Evolutionary conservation across 2,797 vertebrate species (phyloP), one percentile per base, ranked within the genome.

Genomic region (Danio tinwini): DNA sequence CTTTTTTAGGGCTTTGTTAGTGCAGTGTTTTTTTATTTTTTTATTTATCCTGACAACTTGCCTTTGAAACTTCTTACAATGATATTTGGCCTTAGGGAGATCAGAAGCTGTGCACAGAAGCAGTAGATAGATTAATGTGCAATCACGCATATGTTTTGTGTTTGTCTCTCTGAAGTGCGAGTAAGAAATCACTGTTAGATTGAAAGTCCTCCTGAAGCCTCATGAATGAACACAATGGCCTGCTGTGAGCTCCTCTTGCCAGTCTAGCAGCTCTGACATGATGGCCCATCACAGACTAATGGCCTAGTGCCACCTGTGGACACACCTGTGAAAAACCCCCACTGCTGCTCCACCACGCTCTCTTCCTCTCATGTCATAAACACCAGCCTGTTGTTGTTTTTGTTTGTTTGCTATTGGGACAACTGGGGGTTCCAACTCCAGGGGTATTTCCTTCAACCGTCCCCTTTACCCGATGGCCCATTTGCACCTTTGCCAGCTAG

Each of bases 161-260:
- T 71, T 21, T 53, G 67, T 78, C 37, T 61, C 44, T 52, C 14
- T 62, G 21, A 74, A 61, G 13, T 17, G 10, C 5, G 2, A 62
- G 16, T 62, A 17, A 79, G 47, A 53, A 76, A 40, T 55, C 55
- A 53, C 58, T 53, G 78, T 45, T 74, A 55, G 74, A 55, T 58
- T 70, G 59, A 61, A 67, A 68, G 45, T 78, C 44, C 58, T 82
- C 75, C 65, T 82, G 71, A 84, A 82, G 78, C 44, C 58, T 82
- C 75, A 65, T 82, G 71, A 84, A 82, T 78, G 44, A 77, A 47
- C 53, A 58, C 65, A 62, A 68, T 78, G 72, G 64, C 53, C 50
- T 76, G 65, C 76, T 8, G 8, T 70, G 52, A 72, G 10, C 64
- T 72, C 42, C 0, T 2, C 50, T 52, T 69, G 11, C 40, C 8